A percentile compares a stretch with the other conserved stretches of the same genome.
Evolutionary conservation across 2,113 vertebrate genomes (phyloP).

Genomic region (Geococcyx californianus): DNA sequence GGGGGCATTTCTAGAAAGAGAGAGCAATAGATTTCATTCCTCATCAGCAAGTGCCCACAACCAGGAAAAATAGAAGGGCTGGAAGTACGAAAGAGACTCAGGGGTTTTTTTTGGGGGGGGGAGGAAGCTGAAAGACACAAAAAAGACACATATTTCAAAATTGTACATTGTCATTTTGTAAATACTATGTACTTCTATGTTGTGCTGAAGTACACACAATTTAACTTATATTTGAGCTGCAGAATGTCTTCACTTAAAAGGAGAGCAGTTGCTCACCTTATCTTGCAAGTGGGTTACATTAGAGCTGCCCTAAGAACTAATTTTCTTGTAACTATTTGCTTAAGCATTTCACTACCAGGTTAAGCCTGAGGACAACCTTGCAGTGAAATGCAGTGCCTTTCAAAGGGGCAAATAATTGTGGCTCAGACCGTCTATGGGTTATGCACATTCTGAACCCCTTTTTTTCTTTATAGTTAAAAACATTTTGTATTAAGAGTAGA

Average conservation of each 20-base stretch:
- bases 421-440: not conserved
- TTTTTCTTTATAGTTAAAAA: not conserved
- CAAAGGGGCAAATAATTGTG: not conserved
- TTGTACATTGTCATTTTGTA: not conserved
- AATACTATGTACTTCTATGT: not conserved
- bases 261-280: constrained; percentile 3
- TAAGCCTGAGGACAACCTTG: not conserved
- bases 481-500: not conserved
- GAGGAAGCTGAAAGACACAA: not conserved
- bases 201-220: not conserved
- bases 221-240: not conserved
- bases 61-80: not conserved
- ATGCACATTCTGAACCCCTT: not conserved
- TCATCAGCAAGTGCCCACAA: not conserved
- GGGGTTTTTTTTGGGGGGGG: accelerated
- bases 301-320: not conserved
- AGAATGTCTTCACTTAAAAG: not conserved
- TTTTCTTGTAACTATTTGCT: constrained; percentile 41
- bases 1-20: not conserved
- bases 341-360: constrained; percentile 27
- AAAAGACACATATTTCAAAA: not conserved
- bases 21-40: not conserved
- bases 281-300: not conserved
- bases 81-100: not conserved
- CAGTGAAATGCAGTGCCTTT: not conserved